phyloP scores from a whole-genome alignment of 2,888 invertebrate genomes.

The Sicus ferrugineus region DNA sequence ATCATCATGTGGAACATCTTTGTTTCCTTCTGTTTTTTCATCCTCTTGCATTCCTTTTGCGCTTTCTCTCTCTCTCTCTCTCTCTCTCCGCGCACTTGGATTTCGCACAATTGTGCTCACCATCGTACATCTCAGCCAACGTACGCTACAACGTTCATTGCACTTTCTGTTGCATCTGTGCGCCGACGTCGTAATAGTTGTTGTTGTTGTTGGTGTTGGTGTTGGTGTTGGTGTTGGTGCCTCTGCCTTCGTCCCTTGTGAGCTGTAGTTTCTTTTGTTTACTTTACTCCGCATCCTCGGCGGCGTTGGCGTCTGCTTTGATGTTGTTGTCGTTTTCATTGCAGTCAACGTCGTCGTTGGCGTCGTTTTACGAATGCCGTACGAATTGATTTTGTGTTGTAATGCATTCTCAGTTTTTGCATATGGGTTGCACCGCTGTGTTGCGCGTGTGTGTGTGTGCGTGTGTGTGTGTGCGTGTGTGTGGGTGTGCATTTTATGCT shows the following conservation, averaged over 20 bases:
- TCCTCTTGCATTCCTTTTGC: background rate
- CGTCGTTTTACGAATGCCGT: slow-evolving; percentile 14
- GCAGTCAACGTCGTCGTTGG: background rate
- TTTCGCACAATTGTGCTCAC: too few species aligned
- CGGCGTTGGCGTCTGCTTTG: background rate
- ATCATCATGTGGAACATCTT: background rate
- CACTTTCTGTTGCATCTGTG: slow-evolving; percentile 32
- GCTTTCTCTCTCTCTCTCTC: background rate
- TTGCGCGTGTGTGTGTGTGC: slow-evolving; percentile 21
- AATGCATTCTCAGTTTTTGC: slow-evolving; percentile 19
- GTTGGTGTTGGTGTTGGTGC: background rate
- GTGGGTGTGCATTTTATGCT: background rate
- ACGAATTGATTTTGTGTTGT: slow-evolving; percentile 27
- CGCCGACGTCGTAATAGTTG: slow-evolving; percentile 20
- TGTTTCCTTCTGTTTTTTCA: slow-evolving; percentile 1
- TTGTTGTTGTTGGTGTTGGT: slow-evolving; percentile 7
- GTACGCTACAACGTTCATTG: slow-evolving; percentile 13
- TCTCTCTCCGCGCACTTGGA: background rate
- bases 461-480: background rate
- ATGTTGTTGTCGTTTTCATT: background rate
- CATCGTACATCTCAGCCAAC: background rate
- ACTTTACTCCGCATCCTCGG: background rate
- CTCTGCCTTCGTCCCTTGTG: too few species aligned
- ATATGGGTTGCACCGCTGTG: background rate
- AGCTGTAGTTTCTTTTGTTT: background rate